Evolutionary conservation across 2,888 invertebrate genomes (phyloP).

Genomic region (Drepanosiphum platanoidis): DNA sequence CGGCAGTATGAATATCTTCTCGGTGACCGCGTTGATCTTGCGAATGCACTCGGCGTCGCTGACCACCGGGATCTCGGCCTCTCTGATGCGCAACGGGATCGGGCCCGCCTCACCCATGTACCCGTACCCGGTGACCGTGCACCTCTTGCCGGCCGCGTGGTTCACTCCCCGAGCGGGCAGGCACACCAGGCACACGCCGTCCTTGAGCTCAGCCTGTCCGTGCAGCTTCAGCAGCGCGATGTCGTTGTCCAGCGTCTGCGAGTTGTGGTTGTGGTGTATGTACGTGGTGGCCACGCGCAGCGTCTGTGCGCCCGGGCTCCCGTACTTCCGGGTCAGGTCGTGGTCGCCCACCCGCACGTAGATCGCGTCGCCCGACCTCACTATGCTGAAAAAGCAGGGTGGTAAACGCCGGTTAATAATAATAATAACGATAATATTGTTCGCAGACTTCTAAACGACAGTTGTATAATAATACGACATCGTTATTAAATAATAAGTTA

Average conservation of each 20-base stretch:
- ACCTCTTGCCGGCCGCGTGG: slow-evolving; percentile 88
- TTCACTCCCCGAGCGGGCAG: slow-evolving; percentile 88
- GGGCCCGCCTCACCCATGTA: slow-evolving; percentile 97
- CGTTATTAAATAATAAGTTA: no score
- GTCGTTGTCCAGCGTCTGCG: slow-evolving; percentile 92
- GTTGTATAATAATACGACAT: background rate
- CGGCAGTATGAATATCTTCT: slow-evolving; percentile 92
- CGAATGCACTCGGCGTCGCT: slow-evolving; percentile 91
- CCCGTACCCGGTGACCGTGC: slow-evolving; percentile 93
- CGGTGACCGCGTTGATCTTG: slow-evolving; percentile 93
- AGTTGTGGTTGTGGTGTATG: slow-evolving; percentile 95
- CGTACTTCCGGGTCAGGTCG: slow-evolving; percentile 88
- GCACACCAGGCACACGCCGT: slow-evolving; percentile 87
- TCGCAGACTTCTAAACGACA: no score
- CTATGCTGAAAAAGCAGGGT: slow-evolving; percentile 74
- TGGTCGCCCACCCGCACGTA: slow-evolving; percentile 94
- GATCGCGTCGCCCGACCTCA: slow-evolving; percentile 92
- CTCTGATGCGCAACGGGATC: slow-evolving; percentile 87
- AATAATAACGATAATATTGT: no score
- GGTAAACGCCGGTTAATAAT: background rate
- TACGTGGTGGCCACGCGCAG: slow-evolving; percentile 91
- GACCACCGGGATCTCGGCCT: slow-evolving; percentile 91
- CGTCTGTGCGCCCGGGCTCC: slow-evolving; percentile 91
- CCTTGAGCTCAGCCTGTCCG: slow-evolving; percentile 87
- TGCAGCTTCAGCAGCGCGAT: slow-evolving; percentile 90